Evolutionary conservation across 2,113 vertebrate species (phyloP).

Genomic region (Pomatostomus ruficeps): DNA sequence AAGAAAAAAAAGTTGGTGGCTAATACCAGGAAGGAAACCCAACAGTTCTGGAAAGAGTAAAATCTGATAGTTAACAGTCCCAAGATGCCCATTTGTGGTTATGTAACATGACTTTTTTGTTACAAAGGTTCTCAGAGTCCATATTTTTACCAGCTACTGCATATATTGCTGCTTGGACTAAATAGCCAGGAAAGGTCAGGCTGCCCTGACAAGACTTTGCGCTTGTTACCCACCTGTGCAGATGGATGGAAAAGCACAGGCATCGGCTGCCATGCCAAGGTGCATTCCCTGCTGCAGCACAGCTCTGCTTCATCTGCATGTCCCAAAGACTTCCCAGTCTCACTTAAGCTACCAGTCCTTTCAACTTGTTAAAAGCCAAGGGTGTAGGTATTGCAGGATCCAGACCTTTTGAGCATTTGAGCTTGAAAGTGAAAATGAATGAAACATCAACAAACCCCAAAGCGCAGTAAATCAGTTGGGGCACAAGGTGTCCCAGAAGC

Average conservation of each 20-base stretch:
- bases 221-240: neutral
- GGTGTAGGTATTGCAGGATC: neutral
- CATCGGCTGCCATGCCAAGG: neutral
- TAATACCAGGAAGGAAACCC: neutral
- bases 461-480: neutral
- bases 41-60: neutral
- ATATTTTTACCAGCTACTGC: neutral
- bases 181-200: neutral
- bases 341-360: neutral
- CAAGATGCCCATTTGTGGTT: neutral
- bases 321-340: neutral
- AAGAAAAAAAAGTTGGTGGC: neutral
- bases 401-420: neutral
- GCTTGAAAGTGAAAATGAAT: neutral
- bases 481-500: neutral
- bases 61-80: neutral
- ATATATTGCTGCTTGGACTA: neutral
- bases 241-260: fast-evolving
- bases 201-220: neutral
- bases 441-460: neutral
- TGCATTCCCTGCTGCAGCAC: fast-evolving
- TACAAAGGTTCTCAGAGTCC: neutral
- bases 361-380: neutral
- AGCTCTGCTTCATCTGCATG: fast-evolving
- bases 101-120: neutral